Percentiles rank a stretch among this genome's conserved stretches.
phyloP scores from a whole-genome alignment of 2,888 invertebrate species.

The Ormia ochracea region DNA sequence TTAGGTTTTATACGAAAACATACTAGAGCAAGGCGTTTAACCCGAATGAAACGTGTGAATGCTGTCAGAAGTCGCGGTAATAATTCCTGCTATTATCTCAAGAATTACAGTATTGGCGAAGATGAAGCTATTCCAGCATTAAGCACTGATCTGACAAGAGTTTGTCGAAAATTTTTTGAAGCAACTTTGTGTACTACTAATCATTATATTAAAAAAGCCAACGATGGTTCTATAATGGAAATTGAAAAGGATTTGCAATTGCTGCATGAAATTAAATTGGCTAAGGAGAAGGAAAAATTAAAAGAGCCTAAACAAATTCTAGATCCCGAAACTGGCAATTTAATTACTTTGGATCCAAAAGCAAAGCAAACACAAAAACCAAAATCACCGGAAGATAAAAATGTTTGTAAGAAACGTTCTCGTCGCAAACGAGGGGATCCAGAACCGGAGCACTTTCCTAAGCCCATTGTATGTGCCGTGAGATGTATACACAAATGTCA shows the following conservation, averaged over 20 bases:
- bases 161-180: conserved; percentile 58
- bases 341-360: conserved; percentile 28
- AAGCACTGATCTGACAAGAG: conserved; percentile 22
- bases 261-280: conserved; percentile 20
- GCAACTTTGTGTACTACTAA: conserved; percentile 56
- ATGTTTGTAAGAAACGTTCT: conserved; percentile 1
- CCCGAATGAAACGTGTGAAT: conserved; percentile 36
- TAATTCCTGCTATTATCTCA: conserved; percentile 59
- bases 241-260: conserved; percentile 26
- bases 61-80: conserved; percentile 37
- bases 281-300: conserved; percentile 7
- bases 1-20: conserved; percentile 51
- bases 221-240: conserved; percentile 53
- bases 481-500: conserved; percentile 62
- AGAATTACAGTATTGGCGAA: conserved; percentile 17
- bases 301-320: conserved; percentile 40
- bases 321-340: conserved; percentile 48
- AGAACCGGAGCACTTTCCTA: conserved; percentile 57
- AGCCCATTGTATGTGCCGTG: conserved; percentile 58
- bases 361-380: conserved; percentile 9
- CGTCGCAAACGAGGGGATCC: conserved; percentile 49
- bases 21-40: conserved; percentile 46
- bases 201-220: conserved; percentile 58
- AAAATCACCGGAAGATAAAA: neutral
- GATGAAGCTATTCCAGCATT: neutral